Percentiles rank a stretch among this genome's conserved stretches.
These are phyloP conservation scores for Cottoperca gobio DNA, from an alignment of 2,797 vertebrate species.

Conservation along the genomic window DNA sequence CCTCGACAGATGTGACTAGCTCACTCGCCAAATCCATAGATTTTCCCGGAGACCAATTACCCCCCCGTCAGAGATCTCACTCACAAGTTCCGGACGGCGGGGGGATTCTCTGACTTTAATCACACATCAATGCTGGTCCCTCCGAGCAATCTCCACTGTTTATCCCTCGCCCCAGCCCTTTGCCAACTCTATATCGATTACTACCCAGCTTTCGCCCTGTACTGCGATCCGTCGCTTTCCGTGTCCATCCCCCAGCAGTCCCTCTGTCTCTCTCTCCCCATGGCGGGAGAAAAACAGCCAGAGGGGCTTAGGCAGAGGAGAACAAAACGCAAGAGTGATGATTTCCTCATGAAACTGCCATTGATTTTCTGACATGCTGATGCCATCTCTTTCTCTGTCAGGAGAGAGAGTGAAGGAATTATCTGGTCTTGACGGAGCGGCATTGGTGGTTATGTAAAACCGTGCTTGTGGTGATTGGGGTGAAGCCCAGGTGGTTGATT, in stretches of 20 bases:
- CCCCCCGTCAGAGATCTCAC: slow-evolving; percentile 80
- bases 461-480: slow-evolving; percentile 14
- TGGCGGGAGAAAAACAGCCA: slow-evolving; percentile 48
- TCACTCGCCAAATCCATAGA: slow-evolving; percentile 77
- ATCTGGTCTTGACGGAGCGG: slow-evolving; percentile 33
- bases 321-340: slow-evolving; percentile 51
- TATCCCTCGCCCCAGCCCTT: slow-evolving; percentile 70
- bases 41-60: slow-evolving; percentile 83
- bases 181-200: slow-evolving; percentile 76
- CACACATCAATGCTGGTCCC: slow-evolving; percentile 79
- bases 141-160: slow-evolving; percentile 78
- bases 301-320: slow-evolving; percentile 41
- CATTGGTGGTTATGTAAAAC: slow-evolving; percentile 42
- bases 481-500: slow-evolving; percentile 28
- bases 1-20: slow-evolving; percentile 58
- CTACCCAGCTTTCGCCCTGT: slow-evolving; percentile 56
- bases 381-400: slow-evolving; percentile 62
- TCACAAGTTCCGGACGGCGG: slow-evolving; percentile 71
- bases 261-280: slow-evolving; percentile 29
- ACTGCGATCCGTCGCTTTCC: slow-evolving; percentile 60
- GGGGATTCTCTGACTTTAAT: slow-evolving; percentile 81
- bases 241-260: slow-evolving; percentile 48
- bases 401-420: slow-evolving; percentile 32
- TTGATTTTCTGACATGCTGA: slow-evolving; percentile 78
- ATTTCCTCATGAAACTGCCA: slow-evolving; percentile 80